Evolutionary conservation across 2,797 vertebrate genomes (phyloP).

Genomic region (Sebastiscus tertius): DNA sequence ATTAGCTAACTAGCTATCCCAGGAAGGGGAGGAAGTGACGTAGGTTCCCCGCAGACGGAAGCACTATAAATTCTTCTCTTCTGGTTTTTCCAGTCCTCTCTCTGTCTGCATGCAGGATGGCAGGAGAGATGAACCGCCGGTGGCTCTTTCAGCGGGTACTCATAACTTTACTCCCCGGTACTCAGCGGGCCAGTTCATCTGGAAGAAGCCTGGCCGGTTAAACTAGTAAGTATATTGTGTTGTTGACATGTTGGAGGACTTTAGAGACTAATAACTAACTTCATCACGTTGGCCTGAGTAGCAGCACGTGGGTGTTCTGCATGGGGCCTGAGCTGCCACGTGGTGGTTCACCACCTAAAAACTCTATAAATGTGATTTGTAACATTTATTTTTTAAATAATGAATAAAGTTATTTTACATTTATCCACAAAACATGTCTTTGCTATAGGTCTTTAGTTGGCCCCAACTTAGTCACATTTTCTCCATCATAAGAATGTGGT

Average conservation of each 20-base stretch:
- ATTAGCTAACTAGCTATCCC: too few relatives aligned
- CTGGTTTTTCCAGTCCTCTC: accelerated
- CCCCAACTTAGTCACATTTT: too few relatives aligned
- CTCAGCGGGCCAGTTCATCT: accelerated
- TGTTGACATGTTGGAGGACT: neutral
- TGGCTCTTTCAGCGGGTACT: accelerated
- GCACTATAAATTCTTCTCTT: accelerated
- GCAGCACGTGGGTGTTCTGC: constrained; percentile 25
- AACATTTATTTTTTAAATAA: accelerated
- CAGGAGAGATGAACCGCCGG: accelerated
- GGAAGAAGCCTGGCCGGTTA: neutral
- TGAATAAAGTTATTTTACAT: accelerated
- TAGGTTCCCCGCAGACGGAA: neutral
- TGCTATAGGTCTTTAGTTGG: accelerated
- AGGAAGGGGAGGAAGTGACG: neutral
- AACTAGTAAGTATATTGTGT: constrained; percentile 11
- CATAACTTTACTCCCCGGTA: too few relatives aligned
- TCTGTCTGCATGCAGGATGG: accelerated
- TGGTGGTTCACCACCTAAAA: neutral
- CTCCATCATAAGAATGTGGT: neutral
- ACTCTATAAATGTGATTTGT: neutral
- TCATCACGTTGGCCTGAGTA: neutral
- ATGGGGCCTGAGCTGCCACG: neutral
- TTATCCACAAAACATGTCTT: neutral
- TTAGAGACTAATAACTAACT: neutral